Base-by-base conservation (phyloP, 2,797 vertebrate genomes). In the Cottoperca gobio region DNA sequence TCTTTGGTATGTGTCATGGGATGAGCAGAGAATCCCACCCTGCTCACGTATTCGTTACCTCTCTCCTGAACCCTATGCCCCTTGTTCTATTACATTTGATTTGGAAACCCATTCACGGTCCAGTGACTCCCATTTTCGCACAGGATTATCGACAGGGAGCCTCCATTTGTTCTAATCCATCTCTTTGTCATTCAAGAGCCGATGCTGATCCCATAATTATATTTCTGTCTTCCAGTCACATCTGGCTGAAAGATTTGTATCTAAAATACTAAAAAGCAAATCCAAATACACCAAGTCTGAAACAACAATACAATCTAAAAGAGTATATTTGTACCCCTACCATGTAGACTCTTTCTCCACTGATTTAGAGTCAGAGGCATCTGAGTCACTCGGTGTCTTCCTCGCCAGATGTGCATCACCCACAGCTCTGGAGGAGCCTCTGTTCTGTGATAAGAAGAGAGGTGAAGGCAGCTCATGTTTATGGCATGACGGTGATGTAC, bases 171-270 rank as follows among this genome's bases (percentile, higher is more conserved):
- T 91, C 84, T 89, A 91, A 91, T 90, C 90, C 84, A 88, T 76
- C 88, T 92, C 80, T 82, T 92, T 92, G 89, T 84, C 89, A 91
- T 91, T 92, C 87, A 86, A 73, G 84, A 90, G 81, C 59, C 23
- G n/a, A 50, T 64, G 86, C 87, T 68, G 39, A 88, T 85, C 78
- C 77, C 65, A 78, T 90, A 89, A 91, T 93, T 89, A 88, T 85
- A 80, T 86, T 90, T 91, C 80, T 83, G 79, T 89, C 83, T 85
- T 71, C 65, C 63, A 63, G 66, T 76, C 72, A 70, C 62, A 75
- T 79, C 33, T 55, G 55, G 19, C 31, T 81, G 46, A 73, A 64
- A 71, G 54, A 88, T 87, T 73, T 76, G 31, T 70, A 82, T 88
- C 81, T 54, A 49, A 77, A 87, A 67, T 9, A 77, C 61, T 14